Evolutionary conservation across 2,113 vertebrate genomes (phyloP).

Genomic region (Ornithorhynchus anatinus): DNA sequence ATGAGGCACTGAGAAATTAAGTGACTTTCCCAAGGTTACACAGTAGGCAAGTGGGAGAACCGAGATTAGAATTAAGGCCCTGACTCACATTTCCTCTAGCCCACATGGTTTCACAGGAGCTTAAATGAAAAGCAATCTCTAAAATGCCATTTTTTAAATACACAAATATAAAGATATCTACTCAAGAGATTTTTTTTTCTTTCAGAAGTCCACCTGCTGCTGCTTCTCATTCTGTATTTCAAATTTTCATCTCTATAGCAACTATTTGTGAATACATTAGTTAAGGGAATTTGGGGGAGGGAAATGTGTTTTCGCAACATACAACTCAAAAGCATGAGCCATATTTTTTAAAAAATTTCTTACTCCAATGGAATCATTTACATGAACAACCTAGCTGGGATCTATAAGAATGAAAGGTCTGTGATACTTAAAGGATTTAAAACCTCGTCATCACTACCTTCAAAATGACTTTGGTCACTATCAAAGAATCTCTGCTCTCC

Average conservation of each 20-base stretch:
- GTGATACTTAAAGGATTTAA: no score
- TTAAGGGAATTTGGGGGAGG: constrained; percentile 42
- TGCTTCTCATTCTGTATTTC: constrained; percentile 49
- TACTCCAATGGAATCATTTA: no score
- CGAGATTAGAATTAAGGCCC: no score
- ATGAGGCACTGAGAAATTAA: no score
- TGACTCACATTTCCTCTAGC: no score
- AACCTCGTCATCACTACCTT: no score
- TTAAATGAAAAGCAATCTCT: constrained; percentile 12
- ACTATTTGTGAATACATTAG: constrained; percentile 47
- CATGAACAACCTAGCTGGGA: no score
- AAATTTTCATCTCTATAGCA: constrained; percentile 63
- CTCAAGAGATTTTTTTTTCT: constrained; percentile 39
- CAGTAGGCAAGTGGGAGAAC: no score
- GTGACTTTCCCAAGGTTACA: no score
- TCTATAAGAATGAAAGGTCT: no score
- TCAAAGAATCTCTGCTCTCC: no score
- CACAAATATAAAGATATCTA: constrained; percentile 35
- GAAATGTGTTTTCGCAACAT: neutral
- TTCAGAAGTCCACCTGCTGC: constrained; percentile 55
- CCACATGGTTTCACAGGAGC: neutral
- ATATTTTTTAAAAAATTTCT: neutral
- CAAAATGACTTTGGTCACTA: no score
- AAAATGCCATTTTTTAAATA: constrained; percentile 18
- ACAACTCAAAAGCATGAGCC: neutral